Conservation (phyloP, 2,797 vertebrate genomes). For the Paguma larvata region DNA sequence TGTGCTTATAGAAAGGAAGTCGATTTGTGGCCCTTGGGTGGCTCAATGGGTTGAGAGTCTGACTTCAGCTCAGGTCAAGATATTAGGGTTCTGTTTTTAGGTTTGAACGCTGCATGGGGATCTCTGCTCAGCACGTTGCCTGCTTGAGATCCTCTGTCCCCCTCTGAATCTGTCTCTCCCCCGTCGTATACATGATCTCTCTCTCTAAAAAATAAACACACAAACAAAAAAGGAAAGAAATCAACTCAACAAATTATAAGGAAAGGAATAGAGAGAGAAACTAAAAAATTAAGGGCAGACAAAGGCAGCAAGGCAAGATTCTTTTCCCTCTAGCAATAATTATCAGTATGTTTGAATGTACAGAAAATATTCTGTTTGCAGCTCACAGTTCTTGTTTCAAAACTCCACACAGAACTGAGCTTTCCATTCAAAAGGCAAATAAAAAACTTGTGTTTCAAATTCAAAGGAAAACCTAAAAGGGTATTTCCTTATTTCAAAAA, state of each 20-base stretch:
- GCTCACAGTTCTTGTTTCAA: neutral
- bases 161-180: no score
- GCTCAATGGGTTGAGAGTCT: no score
- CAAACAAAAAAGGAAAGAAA: neutral
- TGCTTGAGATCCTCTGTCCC: no score
- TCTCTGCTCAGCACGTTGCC: no score
- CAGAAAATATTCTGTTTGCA: neutral
- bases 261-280: neutral
- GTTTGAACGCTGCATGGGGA: no score
- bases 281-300: neutral
- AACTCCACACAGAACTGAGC: neutral
- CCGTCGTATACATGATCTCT: no score
- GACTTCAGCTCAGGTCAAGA: no score
- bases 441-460: neutral
- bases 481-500: neutral
- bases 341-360: neutral
- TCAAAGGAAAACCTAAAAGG: neutral
- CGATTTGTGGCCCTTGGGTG: neutral
- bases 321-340: neutral
- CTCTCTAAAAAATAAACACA: neutral
- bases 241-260: neutral
- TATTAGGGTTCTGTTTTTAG: no score
- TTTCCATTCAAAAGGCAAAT: neutral
- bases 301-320: neutral
- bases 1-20: neutral